Evolutionary conservation across 2,797 vertebrate species (phyloP).

Genomic region (Pygocentrus nattereri): DNA sequence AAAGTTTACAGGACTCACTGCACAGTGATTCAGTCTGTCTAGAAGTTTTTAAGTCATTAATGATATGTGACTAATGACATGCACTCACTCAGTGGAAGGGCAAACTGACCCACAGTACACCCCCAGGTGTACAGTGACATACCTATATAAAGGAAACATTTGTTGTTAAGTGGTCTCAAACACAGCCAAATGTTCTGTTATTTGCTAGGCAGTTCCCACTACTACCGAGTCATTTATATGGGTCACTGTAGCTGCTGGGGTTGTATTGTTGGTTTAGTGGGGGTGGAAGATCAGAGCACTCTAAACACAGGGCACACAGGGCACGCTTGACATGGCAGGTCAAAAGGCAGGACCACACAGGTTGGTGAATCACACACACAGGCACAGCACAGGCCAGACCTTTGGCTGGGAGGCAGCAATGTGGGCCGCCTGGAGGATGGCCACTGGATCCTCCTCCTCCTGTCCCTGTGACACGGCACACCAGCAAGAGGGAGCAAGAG

Average conservation of each 20-base stretch:
- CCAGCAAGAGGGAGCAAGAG: constrained; percentile 70
- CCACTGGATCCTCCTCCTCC: constrained; percentile 81
- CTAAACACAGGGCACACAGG: constrained; percentile 45
- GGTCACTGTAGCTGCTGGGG: background rate
- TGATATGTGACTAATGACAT: constrained; percentile 11
- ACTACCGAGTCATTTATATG: background rate
- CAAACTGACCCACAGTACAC: constrained; percentile 23
- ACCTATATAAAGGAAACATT: background rate
- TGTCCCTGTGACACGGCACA: constrained; percentile 78
- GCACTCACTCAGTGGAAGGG: constrained; percentile 5
- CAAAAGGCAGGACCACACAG: constrained; percentile 46
- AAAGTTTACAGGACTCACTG: background rate
- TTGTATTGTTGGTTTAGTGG: constrained; percentile 16
- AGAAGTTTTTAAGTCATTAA: background rate
- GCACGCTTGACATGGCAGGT: constrained; percentile 27
- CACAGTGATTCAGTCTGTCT: background rate
- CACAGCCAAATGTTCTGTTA: background rate
- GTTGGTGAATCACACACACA: constrained; percentile 63
- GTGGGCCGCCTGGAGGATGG: constrained; percentile 77
- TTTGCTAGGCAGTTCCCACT: background rate
- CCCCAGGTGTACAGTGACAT: constrained; percentile 20
- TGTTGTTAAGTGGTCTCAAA: too few species aligned
- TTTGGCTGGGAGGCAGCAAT: constrained; percentile 76
- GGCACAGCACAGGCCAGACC: constrained; percentile 76
- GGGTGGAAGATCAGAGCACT: constrained; percentile 44